Base-by-base conservation (phyloP, 2,113 vertebrate genomes). In the Phalacrocorax aristotelis region DNA sequence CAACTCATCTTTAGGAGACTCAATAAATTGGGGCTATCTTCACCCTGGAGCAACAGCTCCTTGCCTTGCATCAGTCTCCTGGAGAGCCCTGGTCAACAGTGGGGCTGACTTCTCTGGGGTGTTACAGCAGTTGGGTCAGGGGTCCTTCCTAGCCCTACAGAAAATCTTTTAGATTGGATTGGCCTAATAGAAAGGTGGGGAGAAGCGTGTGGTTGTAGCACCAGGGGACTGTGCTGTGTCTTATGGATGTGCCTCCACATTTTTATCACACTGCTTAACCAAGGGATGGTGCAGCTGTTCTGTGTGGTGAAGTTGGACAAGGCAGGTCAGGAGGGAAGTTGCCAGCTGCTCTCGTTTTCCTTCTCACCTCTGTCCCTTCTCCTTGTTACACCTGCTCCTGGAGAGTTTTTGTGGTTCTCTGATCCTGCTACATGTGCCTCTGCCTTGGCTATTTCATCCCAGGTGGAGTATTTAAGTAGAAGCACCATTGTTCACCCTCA, bases 41-140 rank as follows among this genome's bases (percentile, higher is more conserved):
- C 42, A 51, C 23, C 55, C 52, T 76, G 61, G 26, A 91, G 48
- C 32, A 46, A 77, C 58, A 92, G 17, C 64, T 72, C 12, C 10
- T 65, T 77, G 57, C 55, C 1, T 4, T 46, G 12, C 12, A 13
- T 34, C 0, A 0, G n/a, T 34, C 29, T 34, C 29, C 34, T 23
- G 69, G 55, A 38, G 49, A 68, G 61, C 23, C 34, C 30, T 42
- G 65, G 4, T 18, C 42, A 14, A 5, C 23, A 20, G 49, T 40
- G 61, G 49, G 36, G 6, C 30, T 77, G 71, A 36, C 30, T 66
- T 38, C 52, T 75, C 58, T 23, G 25, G 42, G 27, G 3, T 25
- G 8, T 55, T 44, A 30, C 9, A 62, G 81, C 51, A 30, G 16
- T 15, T 58, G 70, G 25, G 3, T 6, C 36, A 42, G 13, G 16